Conservation (phyloP, 2,797 vertebrate species). For the Glossophaga mutica region DNA sequence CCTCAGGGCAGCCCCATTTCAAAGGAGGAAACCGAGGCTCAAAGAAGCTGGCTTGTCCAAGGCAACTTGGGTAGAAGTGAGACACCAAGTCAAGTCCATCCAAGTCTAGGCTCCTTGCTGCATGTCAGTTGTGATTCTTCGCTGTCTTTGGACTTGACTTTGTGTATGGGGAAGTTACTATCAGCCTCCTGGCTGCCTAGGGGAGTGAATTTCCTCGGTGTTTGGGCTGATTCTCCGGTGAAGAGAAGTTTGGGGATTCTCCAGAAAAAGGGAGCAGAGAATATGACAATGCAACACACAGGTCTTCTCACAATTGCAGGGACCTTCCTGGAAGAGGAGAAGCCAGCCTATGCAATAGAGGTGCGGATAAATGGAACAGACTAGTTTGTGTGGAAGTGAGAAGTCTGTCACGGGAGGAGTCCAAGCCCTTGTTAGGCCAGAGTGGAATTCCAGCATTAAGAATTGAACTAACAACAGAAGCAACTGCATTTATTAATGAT, state of each 20-base stretch:
- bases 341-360: accelerated
- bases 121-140: accelerated
- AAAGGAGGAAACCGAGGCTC: background rate
- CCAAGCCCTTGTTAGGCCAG: background rate
- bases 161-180: background rate
- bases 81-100: background rate
- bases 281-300: too few relatives aligned
- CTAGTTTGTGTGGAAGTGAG: background rate
- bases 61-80: background rate
- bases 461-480: background rate
- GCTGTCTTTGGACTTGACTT: background rate
- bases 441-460: background rate
- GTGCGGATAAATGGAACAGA: too few relatives aligned
- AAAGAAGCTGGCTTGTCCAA: too few relatives aligned
- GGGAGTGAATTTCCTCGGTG: background rate
- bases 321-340: background rate
- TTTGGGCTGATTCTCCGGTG: background rate
- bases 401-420: accelerated
- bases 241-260: background rate
- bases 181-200: background rate
- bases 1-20: background rate
- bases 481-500: too few relatives aligned
- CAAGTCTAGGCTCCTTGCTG: accelerated
- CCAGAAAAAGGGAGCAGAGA: background rate
- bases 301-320: background rate